These are phyloP conservation scores for Rotaria socialis DNA, from an alignment of 2,888 invertebrate species.

Conservation along the genomic window DNA sequence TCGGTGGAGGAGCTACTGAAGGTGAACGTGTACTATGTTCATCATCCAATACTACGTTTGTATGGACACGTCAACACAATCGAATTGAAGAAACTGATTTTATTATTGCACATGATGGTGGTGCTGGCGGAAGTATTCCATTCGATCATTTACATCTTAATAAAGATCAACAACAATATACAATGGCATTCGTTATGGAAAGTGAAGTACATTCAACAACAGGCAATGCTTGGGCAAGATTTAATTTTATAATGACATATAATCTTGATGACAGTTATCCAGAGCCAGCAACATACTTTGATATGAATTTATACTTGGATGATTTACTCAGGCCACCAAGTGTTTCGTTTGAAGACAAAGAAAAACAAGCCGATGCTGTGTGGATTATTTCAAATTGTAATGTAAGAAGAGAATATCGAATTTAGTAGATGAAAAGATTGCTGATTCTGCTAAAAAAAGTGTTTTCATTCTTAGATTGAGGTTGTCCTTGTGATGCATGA, in stretches of 20 bases:
- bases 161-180: conserved; percentile 28
- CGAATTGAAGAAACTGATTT: not conserved
- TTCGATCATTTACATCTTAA: not conserved
- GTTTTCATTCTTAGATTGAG: no score
- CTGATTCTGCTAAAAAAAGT: no score
- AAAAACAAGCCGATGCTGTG: conserved; percentile 20
- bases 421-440: no score
- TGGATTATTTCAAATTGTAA: conserved; percentile 45
- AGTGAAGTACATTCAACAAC: conserved; percentile 44
- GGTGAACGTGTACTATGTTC: not conserved
- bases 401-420: not conserved
- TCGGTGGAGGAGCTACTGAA: not conserved
- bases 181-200: conserved; percentile 45
- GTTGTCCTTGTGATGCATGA: no score
- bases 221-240: conserved; percentile 38
- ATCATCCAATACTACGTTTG: not conserved
- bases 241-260: conserved; percentile 44
- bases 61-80: not conserved
- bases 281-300: conserved; percentile 45
- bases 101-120: not conserved
- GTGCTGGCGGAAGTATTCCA: not conserved
- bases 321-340: conserved; percentile 38
- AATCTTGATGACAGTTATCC: conserved; percentile 44
- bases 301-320: conserved; percentile 32
- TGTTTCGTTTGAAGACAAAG: conserved; percentile 43